A percentile compares a stretch with the other conserved stretches of the same genome.
Evolutionary conservation across 2,888 invertebrate species (phyloP).

Genomic region (Hydriomena furcata): DNA sequence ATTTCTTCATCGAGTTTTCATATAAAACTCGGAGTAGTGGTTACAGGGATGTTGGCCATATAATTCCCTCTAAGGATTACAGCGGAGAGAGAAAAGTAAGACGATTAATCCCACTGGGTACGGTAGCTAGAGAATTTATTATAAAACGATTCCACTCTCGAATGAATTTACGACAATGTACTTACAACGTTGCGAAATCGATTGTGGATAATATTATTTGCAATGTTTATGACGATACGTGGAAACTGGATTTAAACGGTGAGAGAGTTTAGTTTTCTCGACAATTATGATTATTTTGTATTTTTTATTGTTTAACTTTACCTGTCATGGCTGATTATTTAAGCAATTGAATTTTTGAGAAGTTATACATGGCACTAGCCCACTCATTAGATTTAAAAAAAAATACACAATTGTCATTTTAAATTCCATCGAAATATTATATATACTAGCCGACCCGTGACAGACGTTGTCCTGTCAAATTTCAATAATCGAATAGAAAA

Average conservation of each 20-base stretch:
- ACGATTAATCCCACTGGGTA: slow-evolving; percentile 79
- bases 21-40: slow-evolving; percentile 54
- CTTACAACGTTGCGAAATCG: slow-evolving; percentile 19
- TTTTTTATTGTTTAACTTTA: too few relatives aligned
- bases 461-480: too few relatives aligned
- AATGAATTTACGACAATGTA: slow-evolving; percentile 33
- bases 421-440: too few relatives aligned
- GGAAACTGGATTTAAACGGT: background rate
- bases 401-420: too few relatives aligned
- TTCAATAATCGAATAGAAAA: too few relatives aligned
- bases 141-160: slow-evolving; percentile 68
- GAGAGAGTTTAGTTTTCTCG: background rate
- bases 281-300: too few relatives aligned
- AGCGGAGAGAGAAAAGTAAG: slow-evolving; percentile 78
- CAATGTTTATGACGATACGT: slow-evolving; percentile 9
- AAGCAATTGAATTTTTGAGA: too few relatives aligned
- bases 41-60: slow-evolving; percentile 66
- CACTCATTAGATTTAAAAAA: too few relatives aligned
- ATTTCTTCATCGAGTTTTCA: slow-evolving; percentile 35
- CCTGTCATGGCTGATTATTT: too few relatives aligned
- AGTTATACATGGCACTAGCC: too few relatives aligned
- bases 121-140: slow-evolving; percentile 74
- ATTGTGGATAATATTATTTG: slow-evolving; percentile 17
- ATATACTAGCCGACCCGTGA: too few relatives aligned
- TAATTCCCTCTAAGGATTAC: slow-evolving; percentile 78